Conservation (phyloP, 2,113 vertebrate genomes). For the Melanocharis versteri region DNA sequence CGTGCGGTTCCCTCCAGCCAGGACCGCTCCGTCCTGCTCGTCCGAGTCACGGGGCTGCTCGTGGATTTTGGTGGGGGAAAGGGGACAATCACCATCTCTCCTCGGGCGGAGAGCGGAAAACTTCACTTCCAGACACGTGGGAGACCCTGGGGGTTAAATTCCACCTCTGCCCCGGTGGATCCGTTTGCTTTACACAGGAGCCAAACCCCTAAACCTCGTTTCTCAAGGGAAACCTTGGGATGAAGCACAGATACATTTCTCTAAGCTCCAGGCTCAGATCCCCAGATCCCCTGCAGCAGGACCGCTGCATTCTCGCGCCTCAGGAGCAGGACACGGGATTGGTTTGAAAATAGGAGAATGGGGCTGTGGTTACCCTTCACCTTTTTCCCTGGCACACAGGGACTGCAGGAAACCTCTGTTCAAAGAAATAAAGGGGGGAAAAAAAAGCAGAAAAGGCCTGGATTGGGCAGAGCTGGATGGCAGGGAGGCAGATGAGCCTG, state of each 20-base stretch:
- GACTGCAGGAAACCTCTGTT: background rate
- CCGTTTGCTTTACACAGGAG: background rate
- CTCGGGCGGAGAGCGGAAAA: background rate
- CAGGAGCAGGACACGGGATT: accelerated
- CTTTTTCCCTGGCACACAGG: background rate
- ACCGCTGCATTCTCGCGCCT: accelerated
- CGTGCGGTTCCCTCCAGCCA: slow-evolving; percentile 45
- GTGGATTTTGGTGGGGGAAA: slow-evolving; percentile 5
- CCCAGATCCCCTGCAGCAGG: background rate
- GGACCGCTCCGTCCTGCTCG: slow-evolving; percentile 25
- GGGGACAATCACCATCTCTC: slow-evolving; percentile 37
- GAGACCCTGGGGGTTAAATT: background rate
- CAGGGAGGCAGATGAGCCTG: background rate
- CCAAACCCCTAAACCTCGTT: background rate
- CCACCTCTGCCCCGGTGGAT: background rate
- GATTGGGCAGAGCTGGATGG: background rate
- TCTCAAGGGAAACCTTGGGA: slow-evolving; percentile 2
- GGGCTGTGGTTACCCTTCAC: background rate
- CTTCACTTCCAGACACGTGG: background rate
- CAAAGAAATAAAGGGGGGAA: background rate
- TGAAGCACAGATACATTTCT: slow-evolving; percentile 11
- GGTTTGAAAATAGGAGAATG: background rate
- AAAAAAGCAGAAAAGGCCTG: background rate
- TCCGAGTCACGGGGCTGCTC: slow-evolving; percentile 21
- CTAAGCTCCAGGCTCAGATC: slow-evolving; percentile 21